These are phyloP conservation scores for Gobius niger DNA, from an alignment of 2,113 vertebrate genomes.

Conservation along the genomic window DNA sequence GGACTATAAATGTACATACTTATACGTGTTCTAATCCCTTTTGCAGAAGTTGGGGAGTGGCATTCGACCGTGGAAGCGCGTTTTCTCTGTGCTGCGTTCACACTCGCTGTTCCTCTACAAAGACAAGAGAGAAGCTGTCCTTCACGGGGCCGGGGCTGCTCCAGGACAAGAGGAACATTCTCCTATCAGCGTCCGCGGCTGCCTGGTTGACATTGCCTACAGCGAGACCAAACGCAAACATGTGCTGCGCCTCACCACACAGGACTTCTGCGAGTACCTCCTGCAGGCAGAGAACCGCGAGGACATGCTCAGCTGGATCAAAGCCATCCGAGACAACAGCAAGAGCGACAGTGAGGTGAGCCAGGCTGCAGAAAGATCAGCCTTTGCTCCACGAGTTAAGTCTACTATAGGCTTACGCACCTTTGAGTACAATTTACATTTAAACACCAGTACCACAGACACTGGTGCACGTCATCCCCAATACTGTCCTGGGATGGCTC, in stretches of 20 bases:
- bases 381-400: too few relatives aligned
- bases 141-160: slow-evolving; percentile 67
- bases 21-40: not conserved
- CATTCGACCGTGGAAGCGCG: slow-evolving; percentile 93
- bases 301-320: slow-evolving; percentile 98
- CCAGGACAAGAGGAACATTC: slow-evolving; percentile 85
- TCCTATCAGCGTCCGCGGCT: slow-evolving; percentile 90
- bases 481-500: too few relatives aligned
- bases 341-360: slow-evolving; percentile 94
- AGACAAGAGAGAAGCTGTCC: slow-evolving; percentile 89
- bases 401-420: too few relatives aligned
- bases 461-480: too few relatives aligned
- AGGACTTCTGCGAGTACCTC: slow-evolving; percentile 98
- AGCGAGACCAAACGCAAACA: slow-evolving; percentile 96
- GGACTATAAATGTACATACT: not conserved
- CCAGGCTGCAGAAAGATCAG: not conserved
- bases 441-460: too few relatives aligned
- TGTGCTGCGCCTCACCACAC: slow-evolving; percentile 93
- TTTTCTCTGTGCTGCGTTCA: slow-evolving; percentile 87
- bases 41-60: slow-evolving; percentile 87
- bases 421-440: too few relatives aligned
- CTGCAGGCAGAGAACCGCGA: slow-evolving; percentile 97
- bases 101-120: slow-evolving; percentile 93
- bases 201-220: slow-evolving; percentile 98
- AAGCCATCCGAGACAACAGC: slow-evolving; percentile 93